Evolutionary conservation across 2,113 vertebrate species (phyloP).

Genomic region (Piprites chloris): DNA sequence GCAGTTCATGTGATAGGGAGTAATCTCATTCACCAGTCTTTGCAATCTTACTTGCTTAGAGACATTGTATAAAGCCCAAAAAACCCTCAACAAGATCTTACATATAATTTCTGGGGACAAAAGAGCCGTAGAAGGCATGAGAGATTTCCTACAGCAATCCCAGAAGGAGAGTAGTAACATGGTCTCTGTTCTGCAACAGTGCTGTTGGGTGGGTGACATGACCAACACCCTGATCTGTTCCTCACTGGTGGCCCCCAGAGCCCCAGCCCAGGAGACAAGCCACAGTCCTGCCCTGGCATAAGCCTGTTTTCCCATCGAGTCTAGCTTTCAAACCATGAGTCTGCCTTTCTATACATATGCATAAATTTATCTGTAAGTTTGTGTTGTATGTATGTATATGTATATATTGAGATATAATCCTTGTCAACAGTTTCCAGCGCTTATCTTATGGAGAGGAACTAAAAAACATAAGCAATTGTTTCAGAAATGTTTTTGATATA

Average conservation of each 20-base stretch:
- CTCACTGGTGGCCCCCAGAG: background rate
- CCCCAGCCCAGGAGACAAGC: background rate
- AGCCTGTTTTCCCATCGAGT: rapidly evolving
- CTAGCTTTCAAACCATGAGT: background rate
- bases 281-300: background rate
- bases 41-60: background rate
- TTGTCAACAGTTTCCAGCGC: background rate
- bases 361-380: background rate
- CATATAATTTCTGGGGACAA: background rate
- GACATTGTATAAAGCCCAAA: background rate
- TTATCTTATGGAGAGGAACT: background rate
- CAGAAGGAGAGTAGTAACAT: background rate
- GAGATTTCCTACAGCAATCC: background rate
- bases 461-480: background rate
- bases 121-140: background rate
- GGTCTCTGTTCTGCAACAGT: background rate
- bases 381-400: background rate
- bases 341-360: background rate
- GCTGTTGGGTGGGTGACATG: background rate
- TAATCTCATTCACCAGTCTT: background rate
- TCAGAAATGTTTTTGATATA: background rate
- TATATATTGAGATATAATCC: background rate
- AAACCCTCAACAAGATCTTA: background rate
- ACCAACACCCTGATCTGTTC: too few species aligned
- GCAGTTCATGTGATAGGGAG: background rate